A percentile compares a stretch with the other conserved stretches of the same genome.
Evolutionary conservation across 2,797 vertebrate genomes (phyloP).

Genomic region (Furcifer pardalis): DNA sequence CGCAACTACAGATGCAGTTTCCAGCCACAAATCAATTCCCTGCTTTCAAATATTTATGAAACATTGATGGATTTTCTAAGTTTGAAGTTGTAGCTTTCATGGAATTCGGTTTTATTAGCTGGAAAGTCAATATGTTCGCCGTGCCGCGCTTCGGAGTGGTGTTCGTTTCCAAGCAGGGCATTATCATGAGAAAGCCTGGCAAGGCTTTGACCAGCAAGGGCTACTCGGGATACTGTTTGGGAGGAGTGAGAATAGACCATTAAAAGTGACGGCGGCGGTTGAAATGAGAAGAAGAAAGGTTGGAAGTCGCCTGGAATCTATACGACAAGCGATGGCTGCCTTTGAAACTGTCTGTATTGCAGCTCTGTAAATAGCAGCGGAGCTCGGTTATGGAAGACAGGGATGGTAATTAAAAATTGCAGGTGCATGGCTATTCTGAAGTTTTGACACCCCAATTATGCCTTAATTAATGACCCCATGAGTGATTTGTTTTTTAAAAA

Average conservation of each 20-base stretch:
- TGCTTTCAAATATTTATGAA: constrained; percentile 78
- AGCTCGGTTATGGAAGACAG: background rate
- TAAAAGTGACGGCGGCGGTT: background rate
- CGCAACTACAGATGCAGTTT: constrained; percentile 11
- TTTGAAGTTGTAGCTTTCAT: constrained; percentile 72
- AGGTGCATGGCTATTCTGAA: background rate
- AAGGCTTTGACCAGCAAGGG: constrained; percentile 30
- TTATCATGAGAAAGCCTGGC: constrained; percentile 34
- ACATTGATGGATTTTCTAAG: constrained; percentile 68
- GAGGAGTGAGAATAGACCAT: constrained; percentile 41
- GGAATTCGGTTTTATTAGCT: constrained; percentile 74
- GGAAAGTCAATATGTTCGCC: constrained; percentile 75
- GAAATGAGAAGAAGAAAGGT: constrained; percentile 29
- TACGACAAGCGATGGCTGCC: background rate
- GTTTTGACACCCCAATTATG: background rate
- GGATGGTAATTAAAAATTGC: background rate
- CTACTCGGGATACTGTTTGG: constrained; percentile 28
- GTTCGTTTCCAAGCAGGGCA: constrained; percentile 37
- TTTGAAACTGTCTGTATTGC: constrained; percentile 22
- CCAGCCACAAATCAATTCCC: constrained; percentile 56
- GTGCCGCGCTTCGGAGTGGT: constrained; percentile 26
- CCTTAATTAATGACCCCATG: background rate
- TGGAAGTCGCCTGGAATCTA: constrained; percentile 27
- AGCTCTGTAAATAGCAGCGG: background rate
- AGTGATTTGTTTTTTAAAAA: no score